A percentile compares a stretch with the other conserved stretches of the same genome.
Conservation (phyloP, 2,888 invertebrate species). For the Acrobasis suavella region DNA sequence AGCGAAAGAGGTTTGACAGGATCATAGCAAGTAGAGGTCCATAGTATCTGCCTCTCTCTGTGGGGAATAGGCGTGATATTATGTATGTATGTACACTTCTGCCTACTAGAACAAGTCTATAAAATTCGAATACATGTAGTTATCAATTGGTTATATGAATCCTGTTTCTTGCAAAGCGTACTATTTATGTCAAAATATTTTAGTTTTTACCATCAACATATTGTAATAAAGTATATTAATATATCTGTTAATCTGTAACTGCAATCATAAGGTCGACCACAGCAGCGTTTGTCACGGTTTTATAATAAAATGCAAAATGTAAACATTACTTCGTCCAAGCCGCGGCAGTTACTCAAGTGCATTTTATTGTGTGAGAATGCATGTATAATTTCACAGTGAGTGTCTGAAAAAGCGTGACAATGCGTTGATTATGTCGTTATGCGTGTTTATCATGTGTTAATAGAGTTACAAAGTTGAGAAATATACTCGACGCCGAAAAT, state of each 20-base stretch:
- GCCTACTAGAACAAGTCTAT: no score
- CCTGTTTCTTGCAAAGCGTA: no score
- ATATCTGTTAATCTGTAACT: slow-evolving; percentile 5
- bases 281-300: slow-evolving; percentile 10
- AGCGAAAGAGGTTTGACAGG: no score
- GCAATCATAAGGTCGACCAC: slow-evolving; percentile 1
- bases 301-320: slow-evolving; percentile 11
- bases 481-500: neutral
- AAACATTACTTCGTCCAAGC: neutral
- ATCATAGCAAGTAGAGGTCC: no score
- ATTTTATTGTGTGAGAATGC: slow-evolving; percentile 33
- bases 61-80: no score
- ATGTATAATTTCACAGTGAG: slow-evolving; percentile 26
- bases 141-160: no score
- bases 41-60: no score
- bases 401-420: slow-evolving; percentile 30
- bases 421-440: slow-evolving; percentile 24
- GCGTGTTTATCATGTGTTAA: slow-evolving; percentile 20
- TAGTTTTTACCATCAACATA: neutral
- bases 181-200: neutral
- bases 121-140: no score
- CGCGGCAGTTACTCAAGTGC: slow-evolving; percentile 27
- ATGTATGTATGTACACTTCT: no score
- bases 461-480: slow-evolving; percentile 8
- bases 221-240: neutral